phyloP scores from a whole-genome alignment of 2,113 vertebrate genomes.

The Thamnophis sirtalis region DNA sequence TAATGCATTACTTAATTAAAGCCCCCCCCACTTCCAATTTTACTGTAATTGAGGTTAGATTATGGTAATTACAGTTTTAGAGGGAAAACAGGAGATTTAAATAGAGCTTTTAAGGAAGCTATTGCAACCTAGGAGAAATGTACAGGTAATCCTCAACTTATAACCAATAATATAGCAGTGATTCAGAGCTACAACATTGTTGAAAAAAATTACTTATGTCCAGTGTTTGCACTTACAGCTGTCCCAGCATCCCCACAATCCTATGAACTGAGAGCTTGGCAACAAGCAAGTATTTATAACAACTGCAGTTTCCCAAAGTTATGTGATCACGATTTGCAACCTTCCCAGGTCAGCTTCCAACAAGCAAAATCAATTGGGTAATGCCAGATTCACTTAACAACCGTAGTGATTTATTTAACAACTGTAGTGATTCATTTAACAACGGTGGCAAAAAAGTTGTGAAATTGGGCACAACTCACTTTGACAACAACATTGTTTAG shows the following conservation, averaged over 20 bases:
- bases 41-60: background rate
- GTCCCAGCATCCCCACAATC: background rate
- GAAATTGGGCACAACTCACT: background rate
- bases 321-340: background rate
- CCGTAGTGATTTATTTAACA: background rate
- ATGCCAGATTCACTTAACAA: background rate
- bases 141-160: background rate
- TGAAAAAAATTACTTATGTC: background rate
- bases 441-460: background rate
- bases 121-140: background rate
- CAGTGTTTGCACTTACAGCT: background rate
- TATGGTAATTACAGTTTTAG: background rate
- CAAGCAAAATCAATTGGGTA: background rate
- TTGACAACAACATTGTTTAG: background rate
- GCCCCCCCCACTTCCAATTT: background rate
- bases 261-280: background rate
- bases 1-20: background rate
- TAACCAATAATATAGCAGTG: background rate
- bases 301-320: background rate
- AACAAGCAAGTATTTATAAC: background rate
- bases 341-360: background rate
- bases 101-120: background rate
- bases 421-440: too few relatives aligned
- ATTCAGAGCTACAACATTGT: background rate
- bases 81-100: background rate